Base-by-base conservation (phyloP, 2,888 invertebrate genomes). In the Neria commutata region DNA sequence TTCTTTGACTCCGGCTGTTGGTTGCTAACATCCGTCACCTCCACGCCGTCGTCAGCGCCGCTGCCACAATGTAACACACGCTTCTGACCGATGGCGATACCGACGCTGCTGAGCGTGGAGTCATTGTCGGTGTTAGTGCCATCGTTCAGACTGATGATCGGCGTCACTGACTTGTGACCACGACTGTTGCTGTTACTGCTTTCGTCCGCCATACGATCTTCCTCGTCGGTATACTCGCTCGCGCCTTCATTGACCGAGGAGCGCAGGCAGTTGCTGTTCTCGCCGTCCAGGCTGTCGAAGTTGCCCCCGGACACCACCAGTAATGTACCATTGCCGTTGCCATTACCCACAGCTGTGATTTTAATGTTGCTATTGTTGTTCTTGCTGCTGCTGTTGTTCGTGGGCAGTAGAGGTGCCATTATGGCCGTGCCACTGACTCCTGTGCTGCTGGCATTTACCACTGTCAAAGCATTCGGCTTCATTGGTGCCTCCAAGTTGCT, bases 401-500 rank as follows among this genome's bases (percentile, higher is more conserved):
- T 33, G 54, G 37, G 10, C 37, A 37, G 6, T 37, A 37, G 6
- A 4, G 37, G 51, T n/a, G 34, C 33, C 34, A 33, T n/a, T 37
- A 37, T 14, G 40, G 59, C 50, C 19, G 17, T n/a, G 16, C 25
- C 26, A 23, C 14, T 46, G 8, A 21, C 24, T 8, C 16, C 25
- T 21, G n/a, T 48, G 16, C n/a, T 25, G 2, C n/a, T 25, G 2
- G 48, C 21, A 33, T 10, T 19, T 19, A 42, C 33, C 53, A 16
- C 55, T 26, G 83, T 72, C 84, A 83, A 63, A 64, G 61, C 59
- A 49, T 63, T 63, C 52, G 67, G 60, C 50, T 58, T 63, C 54
- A 76, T 68, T 66, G 89, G 84, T 66, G 90, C 87, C 77, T 91
- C 92, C 67, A 89, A 87, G 81, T 91, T 91, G 77, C 92, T 92